Evolutionary conservation across 2,888 invertebrate genomes (phyloP).

Genomic region (Eilema griseolum): DNA sequence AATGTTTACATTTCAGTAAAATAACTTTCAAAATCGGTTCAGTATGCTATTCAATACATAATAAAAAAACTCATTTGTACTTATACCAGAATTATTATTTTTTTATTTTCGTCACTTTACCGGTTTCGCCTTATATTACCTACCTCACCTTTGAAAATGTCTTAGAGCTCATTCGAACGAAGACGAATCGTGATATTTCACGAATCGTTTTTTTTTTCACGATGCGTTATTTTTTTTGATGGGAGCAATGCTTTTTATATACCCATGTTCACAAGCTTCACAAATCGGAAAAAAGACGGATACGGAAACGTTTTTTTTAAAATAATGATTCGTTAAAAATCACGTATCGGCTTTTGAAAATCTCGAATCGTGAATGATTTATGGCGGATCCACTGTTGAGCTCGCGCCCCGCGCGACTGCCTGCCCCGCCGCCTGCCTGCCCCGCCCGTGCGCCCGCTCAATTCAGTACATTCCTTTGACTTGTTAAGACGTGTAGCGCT

Average conservation of each 20-base stretch:
- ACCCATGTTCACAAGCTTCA: conserved; percentile 24
- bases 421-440: not conserved
- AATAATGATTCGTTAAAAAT: conserved; percentile 19
- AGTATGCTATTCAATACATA: no score
- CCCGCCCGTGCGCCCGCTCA: no score
- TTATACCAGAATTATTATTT: no score
- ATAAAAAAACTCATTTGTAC: no score
- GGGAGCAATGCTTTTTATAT: conserved; percentile 25
- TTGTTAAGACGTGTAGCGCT: conserved; percentile 14
- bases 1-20: no score
- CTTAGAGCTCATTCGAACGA: conserved; percentile 3
- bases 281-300: conserved; percentile 25
- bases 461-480: conserved; percentile 13
- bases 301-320: conserved; percentile 17
- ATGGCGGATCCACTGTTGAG: conserved; percentile 12
- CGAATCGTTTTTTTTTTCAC: conserved; percentile 8
- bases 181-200: conserved; percentile 7
- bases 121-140: no score
- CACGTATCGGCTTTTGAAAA: conserved; percentile 16
- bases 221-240: conserved; percentile 6
- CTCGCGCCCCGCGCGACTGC: conserved; percentile 6
- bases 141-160: no score
- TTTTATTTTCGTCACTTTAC: no score
- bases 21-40: no score
- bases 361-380: conserved; percentile 15